A percentile compares a stretch with the other conserved stretches of the same genome.
These are phyloP conservation scores for Sarcophaga bullata DNA, from an alignment of 1,140 invertebrate species.

Conservation along the genomic window DNA sequence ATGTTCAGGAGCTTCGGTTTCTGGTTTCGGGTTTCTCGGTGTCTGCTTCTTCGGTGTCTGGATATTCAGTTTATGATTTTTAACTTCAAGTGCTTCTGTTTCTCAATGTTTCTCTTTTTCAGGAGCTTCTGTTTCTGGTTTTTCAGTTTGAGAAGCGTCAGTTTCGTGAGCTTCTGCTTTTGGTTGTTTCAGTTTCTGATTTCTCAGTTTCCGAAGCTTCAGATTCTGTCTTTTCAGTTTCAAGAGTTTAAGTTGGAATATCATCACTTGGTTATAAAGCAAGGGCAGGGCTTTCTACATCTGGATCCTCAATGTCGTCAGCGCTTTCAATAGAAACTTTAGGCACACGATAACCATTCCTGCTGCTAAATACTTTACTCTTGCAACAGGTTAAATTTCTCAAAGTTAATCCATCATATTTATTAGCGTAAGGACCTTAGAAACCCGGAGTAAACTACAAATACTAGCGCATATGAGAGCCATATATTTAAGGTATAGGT, in stretches of 20 bases:
- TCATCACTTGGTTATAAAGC: background rate
- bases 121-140: background rate
- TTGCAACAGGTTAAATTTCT: conserved; percentile 45
- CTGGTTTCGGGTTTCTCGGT: background rate
- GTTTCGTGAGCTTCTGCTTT: background rate
- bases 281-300: background rate
- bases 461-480: no score
- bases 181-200: no score
- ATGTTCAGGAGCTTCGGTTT: no score
- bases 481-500: no score
- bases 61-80: background rate
- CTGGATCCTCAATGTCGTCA: background rate
- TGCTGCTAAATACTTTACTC: conserved; percentile 45
- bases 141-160: background rate
- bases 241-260: background rate
- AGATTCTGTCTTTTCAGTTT: background rate
- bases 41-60: background rate
- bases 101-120: background rate
- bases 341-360: conserved; percentile 40
- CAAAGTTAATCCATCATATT: conserved; percentile 45
- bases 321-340: background rate
- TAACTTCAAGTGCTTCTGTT: background rate
- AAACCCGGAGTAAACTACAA: conserved; percentile 36
- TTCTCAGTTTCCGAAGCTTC: no score
- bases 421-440: conserved; percentile 45